Conservation (phyloP, 2,797 vertebrate species). For the Centroberyx gerrardi region DNA sequence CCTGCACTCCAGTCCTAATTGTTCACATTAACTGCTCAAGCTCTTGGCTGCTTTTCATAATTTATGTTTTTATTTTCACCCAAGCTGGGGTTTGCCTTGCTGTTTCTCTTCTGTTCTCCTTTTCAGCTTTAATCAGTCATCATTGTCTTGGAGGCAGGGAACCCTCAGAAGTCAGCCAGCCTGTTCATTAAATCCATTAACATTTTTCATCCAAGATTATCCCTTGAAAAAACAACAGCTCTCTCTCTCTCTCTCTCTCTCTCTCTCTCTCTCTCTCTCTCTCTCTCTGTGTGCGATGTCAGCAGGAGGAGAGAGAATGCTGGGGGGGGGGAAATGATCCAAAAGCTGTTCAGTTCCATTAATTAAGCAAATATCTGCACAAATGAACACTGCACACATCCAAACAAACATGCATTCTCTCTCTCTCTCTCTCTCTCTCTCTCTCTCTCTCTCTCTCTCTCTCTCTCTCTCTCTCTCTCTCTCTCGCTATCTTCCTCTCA, state of each 20-base stretch:
- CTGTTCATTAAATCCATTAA: conserved; percentile 75
- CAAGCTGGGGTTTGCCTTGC: conserved; percentile 13
- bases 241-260: background rate
- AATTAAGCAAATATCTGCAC: conserved; percentile 15
- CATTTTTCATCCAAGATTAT: conserved; percentile 70
- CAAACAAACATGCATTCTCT: background rate
- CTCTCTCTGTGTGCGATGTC: background rate
- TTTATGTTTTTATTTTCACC: background rate
- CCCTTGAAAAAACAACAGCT: conserved; percentile 50
- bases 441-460: too few relatives aligned
- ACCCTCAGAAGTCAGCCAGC: conserved; percentile 54
- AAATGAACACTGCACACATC: conserved; percentile 15
- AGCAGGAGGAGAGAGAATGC: conserved; percentile 2
- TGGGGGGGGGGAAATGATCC: conserved; percentile 5
- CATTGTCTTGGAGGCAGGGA: conserved; percentile 30
- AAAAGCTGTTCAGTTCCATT: conserved; percentile 8
- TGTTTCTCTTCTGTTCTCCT: conserved; percentile 18
- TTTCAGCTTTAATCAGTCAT: conserved; percentile 64
- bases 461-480: background rate
- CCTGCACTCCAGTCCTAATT: conserved; percentile 30
- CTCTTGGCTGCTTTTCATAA: conserved; percentile 20
- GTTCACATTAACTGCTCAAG: conserved; percentile 28
- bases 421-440: background rate
- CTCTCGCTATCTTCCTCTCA: background rate
- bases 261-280: background rate